Base-by-base conservation (phyloP, 2,113 vertebrate species). In the Ia io region DNA sequence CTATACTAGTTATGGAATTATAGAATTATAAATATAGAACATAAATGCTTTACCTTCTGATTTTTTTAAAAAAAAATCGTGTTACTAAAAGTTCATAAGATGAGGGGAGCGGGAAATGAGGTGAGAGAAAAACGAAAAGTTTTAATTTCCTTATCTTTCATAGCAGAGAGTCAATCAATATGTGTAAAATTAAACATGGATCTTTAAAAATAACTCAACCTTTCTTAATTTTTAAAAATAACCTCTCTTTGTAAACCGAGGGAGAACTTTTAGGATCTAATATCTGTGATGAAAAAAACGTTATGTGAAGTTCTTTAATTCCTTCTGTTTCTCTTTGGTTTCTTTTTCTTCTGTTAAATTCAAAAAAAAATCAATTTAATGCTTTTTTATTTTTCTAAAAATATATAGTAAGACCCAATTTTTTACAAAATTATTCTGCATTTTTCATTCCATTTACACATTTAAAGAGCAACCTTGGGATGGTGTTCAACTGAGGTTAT, bases 91-190 rank as follows among this genome's bases (percentile, higher is more conserved):
- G 77, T 82, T 84, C 59, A n/a, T 59, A 96, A 88, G 90, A 93
- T 93, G 87, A 96, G 18, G 53, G 88, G 77, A 95, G 59, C 88
- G 80, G n/a, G 47, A 97, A 96, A 96, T 90, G 61, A 96, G 88
- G 90, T 88, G 22, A 97, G 84, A 90, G 65, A 47, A 97, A 96
- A 90, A 96, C 94, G 93, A 96, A 86, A 95, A 95, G 95, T 97
- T 96, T 97, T 96, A 97, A 97, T 97, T 97, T 96, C 92, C 96
- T 96, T 97, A 97, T 97, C 96, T 96, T 95, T 96, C 82, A 95
- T 84, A 92, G 90, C 96, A 95, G 93, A 95, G 71, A 96, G 93
- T 96, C 94, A 93, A 96, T 97, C 93, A 96, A 96, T 94, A 84
- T 88, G 67, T 92, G 77, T 95, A 96, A 96, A 97, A 96, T 97